Percentiles rank a stretch among this genome's conserved stretches.
Evolutionary conservation across 2,888 invertebrate species (phyloP).

Genomic region (Pterostichus madidus): DNA sequence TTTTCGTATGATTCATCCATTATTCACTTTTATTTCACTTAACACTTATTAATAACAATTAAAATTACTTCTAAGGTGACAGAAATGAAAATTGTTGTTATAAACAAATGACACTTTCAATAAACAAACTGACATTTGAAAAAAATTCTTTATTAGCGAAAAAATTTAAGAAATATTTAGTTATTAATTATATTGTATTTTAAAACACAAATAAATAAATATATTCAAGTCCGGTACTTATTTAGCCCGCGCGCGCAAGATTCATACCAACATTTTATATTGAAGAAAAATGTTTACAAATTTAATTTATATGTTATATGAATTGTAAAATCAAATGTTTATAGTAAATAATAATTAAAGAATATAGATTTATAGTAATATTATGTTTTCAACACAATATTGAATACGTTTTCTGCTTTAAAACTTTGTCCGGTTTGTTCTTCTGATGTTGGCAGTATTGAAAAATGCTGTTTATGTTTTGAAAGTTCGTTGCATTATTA

Average conservation of each 20-base stretch:
- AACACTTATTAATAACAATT: not conserved
- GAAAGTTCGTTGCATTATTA: too few relatives aligned
- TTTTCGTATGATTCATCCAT: constrained; percentile 10
- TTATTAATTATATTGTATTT: not conserved
- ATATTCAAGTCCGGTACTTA: not conserved
- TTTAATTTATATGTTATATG: too few relatives aligned
- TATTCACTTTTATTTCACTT: not conserved
- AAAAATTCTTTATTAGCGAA: not conserved
- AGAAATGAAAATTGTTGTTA: not conserved
- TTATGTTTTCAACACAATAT: not conserved
- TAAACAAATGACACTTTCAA: not conserved
- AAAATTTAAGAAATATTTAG: not conserved
- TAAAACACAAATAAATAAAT: not conserved
- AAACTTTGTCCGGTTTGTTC: too few relatives aligned
- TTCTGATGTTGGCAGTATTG: constrained; percentile 1
- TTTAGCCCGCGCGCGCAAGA: too few relatives aligned
- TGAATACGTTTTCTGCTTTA: not conserved
- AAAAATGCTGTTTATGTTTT: constrained; percentile 35
- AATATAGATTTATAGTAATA: not conserved
- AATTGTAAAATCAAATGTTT: not conserved
- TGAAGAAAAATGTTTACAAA: too few relatives aligned
- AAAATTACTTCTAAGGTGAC: not conserved
- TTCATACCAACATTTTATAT: too few relatives aligned
- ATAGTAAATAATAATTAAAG: not conserved
- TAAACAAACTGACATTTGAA: too few relatives aligned